These are phyloP conservation scores for Ormyrus rosae DNA, from an alignment of 2,888 invertebrate genomes.

Conservation along the genomic window DNA sequence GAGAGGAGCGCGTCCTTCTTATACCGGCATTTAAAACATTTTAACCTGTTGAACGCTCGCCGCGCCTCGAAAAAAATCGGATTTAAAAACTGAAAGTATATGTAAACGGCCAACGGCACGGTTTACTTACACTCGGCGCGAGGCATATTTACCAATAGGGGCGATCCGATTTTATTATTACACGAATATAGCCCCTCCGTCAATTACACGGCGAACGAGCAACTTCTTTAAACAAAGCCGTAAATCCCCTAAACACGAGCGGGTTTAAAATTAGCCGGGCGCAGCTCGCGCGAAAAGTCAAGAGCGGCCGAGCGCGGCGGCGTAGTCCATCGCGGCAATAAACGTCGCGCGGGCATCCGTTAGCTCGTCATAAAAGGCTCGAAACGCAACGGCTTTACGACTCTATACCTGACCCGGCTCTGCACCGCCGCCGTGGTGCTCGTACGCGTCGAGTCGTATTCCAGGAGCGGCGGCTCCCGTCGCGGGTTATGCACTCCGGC, in stretches of 20 bases:
- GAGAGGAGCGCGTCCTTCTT: no score
- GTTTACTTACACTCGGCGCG: no score
- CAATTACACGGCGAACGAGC: neutral
- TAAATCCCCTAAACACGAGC: neutral
- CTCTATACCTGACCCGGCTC: neutral
- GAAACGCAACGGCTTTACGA: constrained; percentile 25
- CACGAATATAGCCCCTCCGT: no score
- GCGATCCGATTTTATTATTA: no score
- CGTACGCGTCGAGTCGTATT: neutral
- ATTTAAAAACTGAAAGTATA: no score
- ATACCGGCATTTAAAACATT: no score
- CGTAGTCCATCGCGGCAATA: constrained; percentile 20
- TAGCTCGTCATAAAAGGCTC: constrained; percentile 32
- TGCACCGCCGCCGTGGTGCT: neutral
- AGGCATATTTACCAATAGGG: no score
- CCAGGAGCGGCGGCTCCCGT: neutral
- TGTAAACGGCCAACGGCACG: no score
- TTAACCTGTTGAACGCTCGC: no score
- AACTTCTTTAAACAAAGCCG: neutral
- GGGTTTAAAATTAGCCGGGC: neutral
- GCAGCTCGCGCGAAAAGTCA: neutral
- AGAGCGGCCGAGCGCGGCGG: no score
- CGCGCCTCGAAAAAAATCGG: no score
- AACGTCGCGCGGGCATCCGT: constrained; percentile 22
- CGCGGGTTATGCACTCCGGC: neutral